Conservation (phyloP, 2,797 vertebrate species). For the Spinus pinus region DNA sequence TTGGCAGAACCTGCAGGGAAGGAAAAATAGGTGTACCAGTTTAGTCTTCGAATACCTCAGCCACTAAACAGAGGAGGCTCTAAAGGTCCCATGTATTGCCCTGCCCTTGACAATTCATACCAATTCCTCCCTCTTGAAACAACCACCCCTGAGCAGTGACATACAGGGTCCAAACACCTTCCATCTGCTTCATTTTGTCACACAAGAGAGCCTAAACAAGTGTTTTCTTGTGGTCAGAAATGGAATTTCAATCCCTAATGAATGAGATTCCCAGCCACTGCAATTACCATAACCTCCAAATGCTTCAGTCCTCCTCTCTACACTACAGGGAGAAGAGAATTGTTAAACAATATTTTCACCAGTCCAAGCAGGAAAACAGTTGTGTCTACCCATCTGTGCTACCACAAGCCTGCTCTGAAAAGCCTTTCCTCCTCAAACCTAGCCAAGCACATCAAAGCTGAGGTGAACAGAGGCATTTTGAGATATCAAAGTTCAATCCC, state of each 20-base stretch:
- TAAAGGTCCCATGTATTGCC: background rate
- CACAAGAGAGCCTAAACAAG: background rate
- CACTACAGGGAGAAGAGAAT: background rate
- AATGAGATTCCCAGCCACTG: slow-evolving; percentile 24
- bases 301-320: background rate
- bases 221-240: background rate
- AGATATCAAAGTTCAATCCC: background rate
- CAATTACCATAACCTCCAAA: background rate
- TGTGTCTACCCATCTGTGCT: background rate
- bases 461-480: background rate
- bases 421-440: background rate
- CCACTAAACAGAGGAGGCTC: background rate
- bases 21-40: background rate
- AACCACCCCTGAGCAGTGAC: background rate
- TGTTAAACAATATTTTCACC: background rate
- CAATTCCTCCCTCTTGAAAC: background rate
- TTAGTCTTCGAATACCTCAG: background rate
- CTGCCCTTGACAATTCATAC: background rate
- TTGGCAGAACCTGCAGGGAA: slow-evolving; percentile 89
- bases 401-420: background rate
- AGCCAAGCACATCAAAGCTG: background rate
- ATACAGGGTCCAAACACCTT: background rate
- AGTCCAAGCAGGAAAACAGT: background rate
- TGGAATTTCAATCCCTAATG: background rate
- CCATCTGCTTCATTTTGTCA: background rate